These are phyloP conservation scores for Temnothorax curvispinosus DNA, from an alignment of 1,140 invertebrate species.

Conservation along the genomic window DNA sequence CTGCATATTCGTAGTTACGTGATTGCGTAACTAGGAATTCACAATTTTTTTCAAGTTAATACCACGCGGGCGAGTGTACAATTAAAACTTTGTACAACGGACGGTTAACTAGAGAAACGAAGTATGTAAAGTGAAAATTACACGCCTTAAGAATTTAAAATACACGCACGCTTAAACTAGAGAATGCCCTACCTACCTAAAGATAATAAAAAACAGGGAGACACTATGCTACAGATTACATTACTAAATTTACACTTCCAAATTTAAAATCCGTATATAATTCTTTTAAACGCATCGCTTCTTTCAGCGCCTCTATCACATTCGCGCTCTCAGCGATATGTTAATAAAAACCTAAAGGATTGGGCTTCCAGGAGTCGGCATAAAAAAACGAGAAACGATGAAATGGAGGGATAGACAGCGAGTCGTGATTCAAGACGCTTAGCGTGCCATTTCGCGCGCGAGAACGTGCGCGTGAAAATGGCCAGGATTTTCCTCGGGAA, in stretches of 20 bases:
- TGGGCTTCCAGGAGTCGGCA: background rate
- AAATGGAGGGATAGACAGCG: conserved; percentile 10
- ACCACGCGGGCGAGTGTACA: background rate
- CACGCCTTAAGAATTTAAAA: conserved; percentile 21
- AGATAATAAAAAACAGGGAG: background rate
- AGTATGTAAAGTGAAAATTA: conserved; percentile 8
- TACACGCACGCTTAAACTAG: background rate
- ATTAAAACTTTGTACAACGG: conserved; percentile 28
- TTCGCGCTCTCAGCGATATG: background rate
- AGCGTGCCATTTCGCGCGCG: conserved; percentile 9
- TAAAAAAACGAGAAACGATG: background rate
- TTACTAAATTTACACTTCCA: background rate
- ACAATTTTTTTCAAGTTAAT: background rate
- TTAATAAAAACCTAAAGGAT: conserved; percentile 25
- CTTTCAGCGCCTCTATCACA: background rate
- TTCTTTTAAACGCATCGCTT: background rate
- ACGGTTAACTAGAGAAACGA: background rate
- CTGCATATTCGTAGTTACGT: background rate
- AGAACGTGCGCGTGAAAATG: conserved; percentile 53
- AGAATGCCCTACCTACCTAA: background rate
- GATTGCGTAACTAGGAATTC: background rate
- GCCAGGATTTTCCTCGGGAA: conserved; percentile 50
- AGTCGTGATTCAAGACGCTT: conserved; percentile 37
- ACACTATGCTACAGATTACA: background rate
- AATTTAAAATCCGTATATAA: background rate